Evolutionary conservation across 2,113 vertebrate species (phyloP), one percentile per base, ranked within the genome.

Genomic region (Bubo blakistoni): DNA sequence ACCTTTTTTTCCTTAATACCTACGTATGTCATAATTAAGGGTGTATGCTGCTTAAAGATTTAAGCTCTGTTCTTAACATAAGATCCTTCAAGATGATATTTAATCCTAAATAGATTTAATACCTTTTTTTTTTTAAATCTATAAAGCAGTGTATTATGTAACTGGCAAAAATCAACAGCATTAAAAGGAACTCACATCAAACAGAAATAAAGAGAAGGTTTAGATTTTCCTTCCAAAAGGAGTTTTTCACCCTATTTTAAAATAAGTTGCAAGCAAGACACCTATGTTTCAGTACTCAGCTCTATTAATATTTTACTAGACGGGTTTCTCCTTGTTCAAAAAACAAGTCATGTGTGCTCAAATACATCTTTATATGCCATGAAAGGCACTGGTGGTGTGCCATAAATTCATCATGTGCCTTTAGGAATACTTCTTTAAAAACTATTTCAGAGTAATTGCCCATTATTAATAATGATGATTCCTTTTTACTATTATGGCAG

Each of bases 81-180:
- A 90, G 24, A 87, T 94, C 71, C 65, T 97, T 97, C 90, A 95
- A 89, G 65, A 86, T 96, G 24, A 44, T 93, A 90, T 95, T 97
- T 97, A 97, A 97, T 97, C 90, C 94, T 65, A 96, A 97, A 85
- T 82, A 92, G 88, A 94, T 85, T 94, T 92, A 95, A 96, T 96
- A 57, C 14, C 17, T 47, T 88, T 74, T 77, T 96, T 95, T 94
- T 36, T 34, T 47, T 8, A 44, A 74, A 90, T 95, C 79, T 86
- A 44, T 89, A 82, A 96, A 93, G 57, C 86, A 89, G 88, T 89
- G 69, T 95, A 91, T 97, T 96, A 91, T 81, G 52, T 62, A 85
- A 91, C 78, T 94, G 66, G 84, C 89, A 97, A 94, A 96, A 97
- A 94, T 72, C 71, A 96, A 82, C 74, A 69, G 62, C 81, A 77